Base-by-base conservation (phyloP, 2,888 invertebrate genomes). In the Azorinus chamasolen region DNA sequence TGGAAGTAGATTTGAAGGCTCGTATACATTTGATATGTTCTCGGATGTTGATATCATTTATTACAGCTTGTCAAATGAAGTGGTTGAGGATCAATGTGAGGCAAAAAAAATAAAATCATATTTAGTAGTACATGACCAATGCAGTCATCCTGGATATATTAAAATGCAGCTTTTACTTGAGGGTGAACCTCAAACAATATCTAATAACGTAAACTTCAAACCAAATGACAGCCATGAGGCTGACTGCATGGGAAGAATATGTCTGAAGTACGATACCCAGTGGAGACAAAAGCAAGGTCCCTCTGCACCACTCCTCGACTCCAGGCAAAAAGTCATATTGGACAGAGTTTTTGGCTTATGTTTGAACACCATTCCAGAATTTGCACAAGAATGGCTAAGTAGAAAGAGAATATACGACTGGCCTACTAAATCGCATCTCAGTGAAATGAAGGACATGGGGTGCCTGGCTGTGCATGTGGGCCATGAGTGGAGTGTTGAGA, bases 91-190 rank as follows among this genome's bases (percentile, higher is more conserved):
- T 10, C 2, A 41, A 8, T 10, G 1, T 14, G 41, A 57, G 2
- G 25, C 43, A 39, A 22, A 32, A 14, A 16, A 24, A 22, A 41
- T n/a, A 8, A 14, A 12, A 3, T n/a, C 37, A 20, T 18, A 12
- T 32, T 46, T 48, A 14, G 37, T 61, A 6, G 37, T 61, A 1
- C 27, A 14, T 20, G 61, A 50, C 32, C 20, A 5, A 8, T 14
- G 32, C 14, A 37, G 27, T 14, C 20, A 50, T 14, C 61, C 61
- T 14, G 61, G 61, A 48, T 61, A 61, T 50, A 18, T 37, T 10
- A 61, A 61, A 50, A 37, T 61, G 12, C 50, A 61, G 18, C 16
- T 22, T 8, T 22, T 61, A 2, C 12, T 6, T 37, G 27, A 61
- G 37, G 22, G 50, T 5, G 12, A 20, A 14, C 61, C 61, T 1